A percentile compares a stretch with the other conserved stretches of the same genome.
phyloP scores from a whole-genome alignment of 1,140 invertebrate genomes.

The Atopsyche davidsoni region DNA sequence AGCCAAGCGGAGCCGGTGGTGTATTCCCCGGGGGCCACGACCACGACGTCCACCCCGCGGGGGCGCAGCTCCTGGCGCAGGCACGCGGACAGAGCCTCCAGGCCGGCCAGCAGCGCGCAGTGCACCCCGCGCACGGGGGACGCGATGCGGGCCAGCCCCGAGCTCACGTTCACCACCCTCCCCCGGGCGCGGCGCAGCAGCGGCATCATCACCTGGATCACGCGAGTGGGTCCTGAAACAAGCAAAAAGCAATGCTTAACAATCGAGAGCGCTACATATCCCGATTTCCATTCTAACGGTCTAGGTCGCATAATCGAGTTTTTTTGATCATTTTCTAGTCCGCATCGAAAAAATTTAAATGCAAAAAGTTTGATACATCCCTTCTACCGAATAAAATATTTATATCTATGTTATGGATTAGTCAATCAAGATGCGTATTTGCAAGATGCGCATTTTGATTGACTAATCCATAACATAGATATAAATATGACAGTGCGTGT shows the following conservation, averaged over 20 bases:
- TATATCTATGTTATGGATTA: no score
- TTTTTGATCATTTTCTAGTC: no score
- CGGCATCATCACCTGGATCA: slow-evolving; percentile 75
- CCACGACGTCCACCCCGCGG: slow-evolving; percentile 65
- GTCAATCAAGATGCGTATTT: no score
- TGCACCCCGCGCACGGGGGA: slow-evolving; percentile 73
- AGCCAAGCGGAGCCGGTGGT: slow-evolving; percentile 71
- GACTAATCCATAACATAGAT: no score
- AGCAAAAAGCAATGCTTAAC: slow-evolving; percentile 3
- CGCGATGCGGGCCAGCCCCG: slow-evolving; percentile 68
- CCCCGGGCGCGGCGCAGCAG: slow-evolving; percentile 68
- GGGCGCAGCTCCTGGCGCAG: slow-evolving; percentile 74
- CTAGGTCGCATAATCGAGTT: no score
- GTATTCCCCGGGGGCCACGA: slow-evolving; percentile 79
- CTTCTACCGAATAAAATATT: no score
- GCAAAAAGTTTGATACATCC: no score
- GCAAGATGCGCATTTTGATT: no score
- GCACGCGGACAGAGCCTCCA: slow-evolving; percentile 76
- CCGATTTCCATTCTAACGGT: no score
- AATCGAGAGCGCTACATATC: no score
- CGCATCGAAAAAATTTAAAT: no score
- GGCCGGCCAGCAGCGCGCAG: slow-evolving; percentile 66
- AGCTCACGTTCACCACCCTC: slow-evolving; percentile 60
- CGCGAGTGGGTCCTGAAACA: slow-evolving; percentile 55
- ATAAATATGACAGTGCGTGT: no score